These are phyloP conservation scores for Phaetusa simplex DNA, from an alignment of 2,113 vertebrate genomes.

Conservation along the genomic window DNA sequence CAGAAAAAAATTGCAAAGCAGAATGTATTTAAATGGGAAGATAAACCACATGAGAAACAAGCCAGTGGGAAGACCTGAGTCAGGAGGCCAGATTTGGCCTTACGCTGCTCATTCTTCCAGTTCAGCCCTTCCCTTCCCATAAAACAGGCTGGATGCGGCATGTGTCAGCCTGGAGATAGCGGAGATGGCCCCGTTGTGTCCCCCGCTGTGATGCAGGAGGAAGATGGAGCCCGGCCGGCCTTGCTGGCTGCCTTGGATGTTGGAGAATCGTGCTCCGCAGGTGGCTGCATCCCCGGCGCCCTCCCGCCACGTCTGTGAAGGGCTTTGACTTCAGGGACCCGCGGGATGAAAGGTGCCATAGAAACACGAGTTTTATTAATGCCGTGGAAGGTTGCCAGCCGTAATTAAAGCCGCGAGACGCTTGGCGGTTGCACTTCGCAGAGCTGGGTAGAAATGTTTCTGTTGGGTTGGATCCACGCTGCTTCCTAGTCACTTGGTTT, in stretches of 20 bases:
- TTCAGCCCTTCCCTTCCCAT: neutral
- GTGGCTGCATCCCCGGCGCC: neutral
- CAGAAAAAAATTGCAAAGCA: neutral
- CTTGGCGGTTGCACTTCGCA: neutral
- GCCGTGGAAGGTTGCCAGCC: conserved; percentile 12
- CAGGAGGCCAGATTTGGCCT: neutral
- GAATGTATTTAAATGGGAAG: neutral
- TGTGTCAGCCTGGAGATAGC: neutral
- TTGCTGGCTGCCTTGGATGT: neutral
- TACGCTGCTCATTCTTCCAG: neutral
- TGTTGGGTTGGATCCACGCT: conserved; percentile 22
- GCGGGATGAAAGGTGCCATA: neutral
- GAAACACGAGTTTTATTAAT: neutral
- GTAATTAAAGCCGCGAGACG: conserved; percentile 31
- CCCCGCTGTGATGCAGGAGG: neutral
- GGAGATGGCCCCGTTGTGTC: rapidly evolving
- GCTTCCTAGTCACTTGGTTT: neutral
- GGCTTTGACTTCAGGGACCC: neutral
- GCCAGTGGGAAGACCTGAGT: neutral
- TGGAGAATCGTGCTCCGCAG: neutral
- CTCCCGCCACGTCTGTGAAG: neutral
- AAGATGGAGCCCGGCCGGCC: neutral
- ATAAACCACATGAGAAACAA: neutral
- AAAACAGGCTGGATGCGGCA: neutral
- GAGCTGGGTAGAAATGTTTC: conserved; percentile 16